Percentiles rank a stretch among this genome's conserved stretches.
Conservation (phyloP, 2,888 invertebrate genomes). For the Elgonia sp. region DNA sequence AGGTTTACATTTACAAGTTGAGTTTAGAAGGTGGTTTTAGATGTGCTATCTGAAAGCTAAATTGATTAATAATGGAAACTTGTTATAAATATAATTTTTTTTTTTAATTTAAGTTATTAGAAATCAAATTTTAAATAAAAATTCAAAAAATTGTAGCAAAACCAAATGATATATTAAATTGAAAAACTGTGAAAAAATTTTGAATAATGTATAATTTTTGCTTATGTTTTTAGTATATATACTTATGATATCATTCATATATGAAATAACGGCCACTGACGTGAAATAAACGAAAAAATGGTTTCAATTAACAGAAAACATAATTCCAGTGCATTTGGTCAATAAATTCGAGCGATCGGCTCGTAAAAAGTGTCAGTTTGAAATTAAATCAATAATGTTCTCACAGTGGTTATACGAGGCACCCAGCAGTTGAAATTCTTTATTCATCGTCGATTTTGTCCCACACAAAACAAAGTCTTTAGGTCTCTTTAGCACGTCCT, state of each 20-base stretch:
- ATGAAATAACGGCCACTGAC: no score
- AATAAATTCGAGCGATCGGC: slow-evolving; percentile 31
- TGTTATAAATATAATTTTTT: no score
- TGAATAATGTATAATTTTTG: no score
- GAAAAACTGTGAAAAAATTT: no score
- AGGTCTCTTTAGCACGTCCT: slow-evolving; percentile 82
- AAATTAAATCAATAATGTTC: slow-evolving; percentile 62
- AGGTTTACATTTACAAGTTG: slow-evolving; percentile 17
- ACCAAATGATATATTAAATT: no score
- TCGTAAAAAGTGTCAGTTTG: slow-evolving; percentile 38
- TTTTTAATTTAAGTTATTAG: no score
- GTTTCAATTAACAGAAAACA: neutral
- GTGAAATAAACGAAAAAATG: neutral
- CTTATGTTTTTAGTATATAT: no score
- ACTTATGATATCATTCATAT: no score
- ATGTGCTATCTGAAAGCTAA: no score
- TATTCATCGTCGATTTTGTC: slow-evolving; percentile 44
- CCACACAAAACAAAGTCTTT: slow-evolving; percentile 83
- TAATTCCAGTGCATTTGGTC: slow-evolving; percentile 35
- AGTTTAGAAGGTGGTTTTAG: neutral
- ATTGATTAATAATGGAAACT: no score
- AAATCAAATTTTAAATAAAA: no score
- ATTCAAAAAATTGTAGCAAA: no score
- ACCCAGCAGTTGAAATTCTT: slow-evolving; percentile 54
- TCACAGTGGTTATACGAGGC: slow-evolving; percentile 48